Base-by-base conservation (phyloP, 35 echinoderm and acorn worm genomes). In the Diadema setosum region DNA sequence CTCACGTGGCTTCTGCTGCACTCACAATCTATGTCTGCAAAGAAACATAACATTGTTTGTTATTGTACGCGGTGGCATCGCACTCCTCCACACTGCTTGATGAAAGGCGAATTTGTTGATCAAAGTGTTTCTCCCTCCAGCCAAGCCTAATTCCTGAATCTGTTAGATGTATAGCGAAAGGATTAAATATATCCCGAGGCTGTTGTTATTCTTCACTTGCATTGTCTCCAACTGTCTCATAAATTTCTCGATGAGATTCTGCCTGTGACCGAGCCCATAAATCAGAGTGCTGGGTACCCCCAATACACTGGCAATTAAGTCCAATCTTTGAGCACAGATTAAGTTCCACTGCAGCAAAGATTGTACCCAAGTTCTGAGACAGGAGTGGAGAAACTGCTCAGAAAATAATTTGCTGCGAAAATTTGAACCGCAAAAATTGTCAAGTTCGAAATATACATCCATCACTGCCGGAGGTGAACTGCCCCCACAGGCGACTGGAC, bases 91-190 rank as follows among this genome's bases (percentile, higher is more conserved):
- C n/a, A n/a, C n/a, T n/a, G n/a, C n/a, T n/a, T n/a, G 37, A 67
- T 67, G 63, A 29, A 34, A 5, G 37, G 37, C 37, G 63, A 34
- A 67, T 67, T 67, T 26, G 63, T 29, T 67, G 25, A 67, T 67
- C 63, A 67, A 29, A 67, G 63, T 67, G 63, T 67, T 67, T 8
- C 27, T 67, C 73, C 73, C 73, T 78, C 24, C 34, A 78, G 73
- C 73, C 11, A 24, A 78, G 44, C 73, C 33, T 78, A 78, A 78
- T 78, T 78, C 44, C 73, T 42, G 40, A 78, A 78, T 78, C 73
- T 41, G 35, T 78, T 78, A 78, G 70, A 39, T 78, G 73, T 36
- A 44, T n/a, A 35, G 29, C n/a, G n/a, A n/a, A n/a, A 14, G 39
- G 40, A 21, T 9, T 78, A 41, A 21, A 31, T 78, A 44, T 78